These are phyloP conservation scores for Galemys pyrenaicus DNA, from an alignment of 2,113 vertebrate species.

Conservation along the genomic window DNA sequence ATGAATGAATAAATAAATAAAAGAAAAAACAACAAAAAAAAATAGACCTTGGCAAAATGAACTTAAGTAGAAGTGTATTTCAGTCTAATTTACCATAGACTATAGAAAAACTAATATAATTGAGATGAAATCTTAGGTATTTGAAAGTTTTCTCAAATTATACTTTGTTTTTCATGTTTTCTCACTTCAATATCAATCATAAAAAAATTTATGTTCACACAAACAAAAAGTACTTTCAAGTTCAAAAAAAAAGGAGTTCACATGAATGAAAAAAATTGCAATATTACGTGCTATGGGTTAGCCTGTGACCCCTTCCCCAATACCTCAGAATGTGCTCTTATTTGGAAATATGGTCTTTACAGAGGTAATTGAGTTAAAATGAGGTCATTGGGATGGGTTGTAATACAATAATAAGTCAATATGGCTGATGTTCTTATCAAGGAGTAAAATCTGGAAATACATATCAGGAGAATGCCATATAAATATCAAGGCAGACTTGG, in stretches of 20 bases:
- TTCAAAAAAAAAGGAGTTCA: too few relatives aligned
- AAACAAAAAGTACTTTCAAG: conserved; percentile 46
- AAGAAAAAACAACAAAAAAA: too few relatives aligned
- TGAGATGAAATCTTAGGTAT: conserved; percentile 15
- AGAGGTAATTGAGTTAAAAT: not conserved
- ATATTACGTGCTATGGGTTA: not conserved
- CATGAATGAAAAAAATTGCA: not conserved
- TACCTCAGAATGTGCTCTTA: not conserved
- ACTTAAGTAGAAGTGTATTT: conserved; percentile 30
- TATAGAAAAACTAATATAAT: conserved; percentile 40
- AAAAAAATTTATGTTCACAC: conserved; percentile 32
- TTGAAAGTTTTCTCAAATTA: conserved; percentile 3
- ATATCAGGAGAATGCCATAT: not conserved
- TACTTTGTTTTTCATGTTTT: conserved; percentile 20
- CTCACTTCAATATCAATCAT: conserved; percentile 8
- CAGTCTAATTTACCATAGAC: conserved; percentile 13
- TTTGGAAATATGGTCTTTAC: not conserved
- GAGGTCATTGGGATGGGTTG: not conserved
- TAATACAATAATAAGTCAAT: not conserved
- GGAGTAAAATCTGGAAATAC: not conserved
- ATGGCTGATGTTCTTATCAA: not conserved
- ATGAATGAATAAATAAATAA: too few relatives aligned
- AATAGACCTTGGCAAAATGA: conserved; percentile 42
- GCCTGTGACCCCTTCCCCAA: not conserved
- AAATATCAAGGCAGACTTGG: not conserved